Base-by-base conservation (phyloP, 2,888 invertebrate species). In the Margaritifera margaritifera region DNA sequence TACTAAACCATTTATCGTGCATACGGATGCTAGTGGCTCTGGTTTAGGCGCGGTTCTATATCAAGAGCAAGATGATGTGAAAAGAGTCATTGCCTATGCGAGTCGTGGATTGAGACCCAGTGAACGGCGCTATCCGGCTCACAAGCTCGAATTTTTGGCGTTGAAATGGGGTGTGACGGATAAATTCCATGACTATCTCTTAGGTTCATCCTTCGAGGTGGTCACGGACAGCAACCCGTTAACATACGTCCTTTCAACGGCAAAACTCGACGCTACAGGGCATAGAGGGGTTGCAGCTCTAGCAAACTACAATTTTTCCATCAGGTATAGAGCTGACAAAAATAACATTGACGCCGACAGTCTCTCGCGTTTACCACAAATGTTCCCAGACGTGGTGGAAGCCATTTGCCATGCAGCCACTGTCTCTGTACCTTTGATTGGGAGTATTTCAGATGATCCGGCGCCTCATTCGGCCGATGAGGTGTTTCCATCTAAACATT, bases 171-270 rank as follows among this genome's bases (percentile, higher is more conserved):
- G 5, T 5, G 11, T 57, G 19, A n/a, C 57, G 18, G 57, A 57
- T n/a, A 57, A 57, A 57, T 57, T 57, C 25, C 57, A 57, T 22
- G 22, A 57, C 25, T 57, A 57, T 25, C 57, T 57, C 25, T 4
- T 24, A 24, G 57, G 57, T 57, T 5, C 25, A 4, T 24, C 24
- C 25, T 19, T n/a, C 22, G 18, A 18, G 2, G 57, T 57, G 24
- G 22, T 19, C 22, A 57, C 57, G 25, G 57, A 57, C 57, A 57
- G 25, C 22, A 57, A n/a, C 15, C 5, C 57, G 5, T 5, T 57
- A 4, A 57, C 22, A 18, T 5, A 54, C n/a, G 54, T 54, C 54
- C n/a, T 54, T 54, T n/a, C n/a, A n/a, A n/a, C n/a, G n/a, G n/a
- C n/a, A n/a, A n/a, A n/a, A n/a, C n/a, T n/a, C n/a, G n/a, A n/a